phyloP scores from a whole-genome alignment of 2,888 invertebrate genomes.

The Drosophila conformis region DNA sequence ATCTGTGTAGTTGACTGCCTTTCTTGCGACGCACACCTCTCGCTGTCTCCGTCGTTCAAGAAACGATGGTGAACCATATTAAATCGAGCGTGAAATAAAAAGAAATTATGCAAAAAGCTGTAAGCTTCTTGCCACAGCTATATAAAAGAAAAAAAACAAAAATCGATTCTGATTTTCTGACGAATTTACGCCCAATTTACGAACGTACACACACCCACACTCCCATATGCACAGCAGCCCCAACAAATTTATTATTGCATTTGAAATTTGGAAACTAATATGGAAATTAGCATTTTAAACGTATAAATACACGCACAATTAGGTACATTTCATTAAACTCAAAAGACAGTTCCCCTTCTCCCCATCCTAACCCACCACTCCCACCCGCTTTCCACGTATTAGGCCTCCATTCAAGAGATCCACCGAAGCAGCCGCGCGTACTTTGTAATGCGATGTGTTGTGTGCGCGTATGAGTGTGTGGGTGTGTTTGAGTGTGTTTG shows the following conservation, averaged over 20 bases:
- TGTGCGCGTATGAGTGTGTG: not conserved
- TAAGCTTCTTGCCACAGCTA: slow-evolving; percentile 24
- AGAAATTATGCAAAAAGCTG: slow-evolving; percentile 78
- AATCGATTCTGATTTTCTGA: slow-evolving; percentile 73
- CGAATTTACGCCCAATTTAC: slow-evolving; percentile 76
- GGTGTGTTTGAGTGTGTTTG: not conserved
- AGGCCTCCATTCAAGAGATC: slow-evolving; percentile 23
- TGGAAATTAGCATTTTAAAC: slow-evolving; percentile 79
- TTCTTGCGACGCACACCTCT: slow-evolving; percentile 36
- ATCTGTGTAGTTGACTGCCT: slow-evolving; percentile 28
- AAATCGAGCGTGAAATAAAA: slow-evolving; percentile 79
- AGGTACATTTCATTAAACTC: slow-evolving; percentile 76
- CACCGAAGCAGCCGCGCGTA: slow-evolving; percentile 49
- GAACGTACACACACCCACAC: slow-evolving; percentile 10
- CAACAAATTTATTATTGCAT: slow-evolving; percentile 56
- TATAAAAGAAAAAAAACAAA: slow-evolving; percentile 37
- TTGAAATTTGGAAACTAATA: slow-evolving; percentile 70
- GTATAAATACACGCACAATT: slow-evolving; percentile 79
- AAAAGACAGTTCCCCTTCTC: slow-evolving; percentile 45
- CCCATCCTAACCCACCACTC: not conserved
- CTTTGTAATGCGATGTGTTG: slow-evolving; percentile 24
- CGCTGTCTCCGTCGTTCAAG: not conserved
- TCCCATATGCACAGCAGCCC: not conserved
- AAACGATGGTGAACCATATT: slow-evolving; percentile 34
- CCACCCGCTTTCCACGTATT: not conserved